These are phyloP conservation scores for Oscheius sp. DNA, from an alignment of 2,888 invertebrate species.

Conservation along the genomic window DNA sequence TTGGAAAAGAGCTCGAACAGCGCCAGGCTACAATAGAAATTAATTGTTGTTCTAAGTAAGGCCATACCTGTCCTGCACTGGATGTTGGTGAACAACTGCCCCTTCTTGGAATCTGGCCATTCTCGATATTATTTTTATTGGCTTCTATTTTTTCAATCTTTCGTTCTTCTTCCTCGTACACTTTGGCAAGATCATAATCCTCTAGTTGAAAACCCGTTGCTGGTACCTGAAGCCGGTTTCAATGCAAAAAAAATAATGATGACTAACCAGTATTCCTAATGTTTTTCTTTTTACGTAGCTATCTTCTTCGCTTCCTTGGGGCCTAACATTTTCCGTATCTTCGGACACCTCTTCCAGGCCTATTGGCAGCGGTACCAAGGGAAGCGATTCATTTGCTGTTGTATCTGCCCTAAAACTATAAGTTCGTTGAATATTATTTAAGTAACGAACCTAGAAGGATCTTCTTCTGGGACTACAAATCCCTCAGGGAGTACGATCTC, in stretches of 20 bases:
- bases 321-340: constrained; percentile 21
- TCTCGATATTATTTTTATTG: constrained; percentile 16
- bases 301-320: not conserved
- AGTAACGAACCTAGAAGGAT: constrained; percentile 7
- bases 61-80: not conserved
- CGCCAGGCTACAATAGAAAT: not conserved
- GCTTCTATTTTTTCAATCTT: constrained; percentile 13
- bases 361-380: not conserved
- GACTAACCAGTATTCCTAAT: constrained; percentile 17
- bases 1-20: constrained; percentile 25
- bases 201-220: constrained; percentile 32
- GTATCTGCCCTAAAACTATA: not conserved
- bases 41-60: not conserved
- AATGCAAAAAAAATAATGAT: not conserved
- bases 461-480: not conserved
- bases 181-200: constrained; percentile 26
- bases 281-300: constrained; percentile 10
- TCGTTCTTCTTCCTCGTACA: constrained; percentile 28
- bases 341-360: not conserved
- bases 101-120: not conserved
- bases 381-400: not conserved
- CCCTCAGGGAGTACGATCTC: not conserved
- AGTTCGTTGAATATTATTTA: not conserved
- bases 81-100: not conserved
- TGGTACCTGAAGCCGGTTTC: constrained; percentile 13